Evolutionary conservation across 2,113 vertebrate species (phyloP).

Genomic region (Rhabdornis inornatus): DNA sequence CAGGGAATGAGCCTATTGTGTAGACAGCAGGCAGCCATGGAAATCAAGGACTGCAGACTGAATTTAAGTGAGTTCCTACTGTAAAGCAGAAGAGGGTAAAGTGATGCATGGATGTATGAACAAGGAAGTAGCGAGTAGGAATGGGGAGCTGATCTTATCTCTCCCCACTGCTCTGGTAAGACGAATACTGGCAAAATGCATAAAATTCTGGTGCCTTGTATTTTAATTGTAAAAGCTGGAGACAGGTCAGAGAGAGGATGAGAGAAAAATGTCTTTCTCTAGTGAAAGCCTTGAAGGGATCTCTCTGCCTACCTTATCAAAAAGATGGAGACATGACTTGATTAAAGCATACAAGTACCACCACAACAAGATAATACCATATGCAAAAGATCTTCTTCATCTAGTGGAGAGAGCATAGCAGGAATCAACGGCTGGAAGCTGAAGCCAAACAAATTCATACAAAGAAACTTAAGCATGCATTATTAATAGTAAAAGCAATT

Average conservation of each 20-base stretch:
- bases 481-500: constrained; percentile 58
- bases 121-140: constrained; percentile 33
- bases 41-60: background rate
- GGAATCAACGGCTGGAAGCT: constrained; percentile 30
- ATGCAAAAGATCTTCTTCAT: constrained; percentile 58
- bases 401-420: constrained; percentile 17
- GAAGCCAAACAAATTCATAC: constrained; percentile 42
- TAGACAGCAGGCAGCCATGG: background rate
- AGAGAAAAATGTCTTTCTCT: constrained; percentile 36
- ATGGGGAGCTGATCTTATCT: constrained; percentile 40
- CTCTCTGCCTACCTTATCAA: constrained; percentile 36
- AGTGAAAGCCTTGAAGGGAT: constrained; percentile 43
- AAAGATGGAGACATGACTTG: constrained; percentile 35
- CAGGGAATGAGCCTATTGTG: background rate
- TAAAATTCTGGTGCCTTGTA: background rate
- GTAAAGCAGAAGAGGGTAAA: constrained; percentile 7
- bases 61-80: background rate
- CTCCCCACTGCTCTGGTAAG: background rate
- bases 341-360: constrained; percentile 26
- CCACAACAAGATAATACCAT: constrained; percentile 15
- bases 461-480: constrained; percentile 56
- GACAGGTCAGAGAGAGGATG: constrained; percentile 39
- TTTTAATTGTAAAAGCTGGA: constrained; percentile 36
- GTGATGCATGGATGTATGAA: constrained; percentile 7
- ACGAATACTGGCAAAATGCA: background rate